Evolutionary conservation across 2,797 vertebrate species (phyloP), one percentile per base, ranked within the genome.

Genomic region (Cygnus olor): DNA sequence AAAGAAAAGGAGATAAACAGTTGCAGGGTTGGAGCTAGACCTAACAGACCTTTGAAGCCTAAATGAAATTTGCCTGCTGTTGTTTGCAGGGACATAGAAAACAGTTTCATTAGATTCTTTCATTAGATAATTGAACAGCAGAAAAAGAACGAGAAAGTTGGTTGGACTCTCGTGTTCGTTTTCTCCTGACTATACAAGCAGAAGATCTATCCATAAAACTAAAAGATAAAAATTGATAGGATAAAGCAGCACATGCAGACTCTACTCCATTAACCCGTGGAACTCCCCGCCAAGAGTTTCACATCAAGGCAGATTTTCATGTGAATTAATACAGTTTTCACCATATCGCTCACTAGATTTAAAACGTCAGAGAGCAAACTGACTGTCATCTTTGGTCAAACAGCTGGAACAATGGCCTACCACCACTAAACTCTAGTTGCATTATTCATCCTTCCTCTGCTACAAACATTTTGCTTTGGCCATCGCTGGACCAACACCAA

Each of bases 201-300:
- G 68, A 94, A 80, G 34, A 53, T 56, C 69, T 80, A 90, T 74
- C 80, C 86, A 82, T 61, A 88, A 93, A 91, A 82, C n/a, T 58
- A 61, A 89, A 90, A 82, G 68, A 85, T 86, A 91, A 73, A 81
- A 93, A 93, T 38, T 88, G 91, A 68, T 85, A 90, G 32, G 56
- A 63, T 58, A 90, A 94, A 73, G n/a, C 71, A 34, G 38, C 74
- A 74, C 16, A 53, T 25, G 57, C 40, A 77, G 54, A 49, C 64
- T 77, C 61, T 71, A 87, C 82, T 85, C 85, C 93, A 84, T 90
- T 95, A 95, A 94, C 90, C 78, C 71, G 63, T 32, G 82, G 36
- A 89, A 83, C 78, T 88, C 56, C 45, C 54, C 45, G 87, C 68
- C 72, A 83, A 90, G 58, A 82, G 28, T 78, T 93, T 71, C 64